Conservation (phyloP, 2,888 invertebrate genomes). For the Belgica antarctica region DNA sequence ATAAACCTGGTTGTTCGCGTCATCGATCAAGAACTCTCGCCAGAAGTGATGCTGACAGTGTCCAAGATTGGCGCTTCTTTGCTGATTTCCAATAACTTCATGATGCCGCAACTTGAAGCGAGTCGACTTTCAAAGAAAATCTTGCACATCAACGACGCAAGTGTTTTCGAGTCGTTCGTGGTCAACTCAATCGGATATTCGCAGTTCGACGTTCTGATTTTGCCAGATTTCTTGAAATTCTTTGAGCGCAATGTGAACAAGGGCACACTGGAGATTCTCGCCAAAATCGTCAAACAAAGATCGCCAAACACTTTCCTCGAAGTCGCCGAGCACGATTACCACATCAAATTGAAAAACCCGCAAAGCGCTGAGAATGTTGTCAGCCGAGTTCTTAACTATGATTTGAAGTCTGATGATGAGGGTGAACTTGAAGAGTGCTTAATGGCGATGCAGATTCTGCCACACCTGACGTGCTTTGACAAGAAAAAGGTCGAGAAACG, state of each 20-base stretch:
- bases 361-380: conserved; percentile 61
- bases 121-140: conserved; percentile 67
- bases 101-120: conserved; percentile 70
- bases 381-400: conserved; percentile 51
- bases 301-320: conserved; percentile 55
- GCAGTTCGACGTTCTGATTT: conserved; percentile 69
- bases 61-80: conserved; percentile 61
- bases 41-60: conserved; percentile 57
- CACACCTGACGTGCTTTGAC: conserved; percentile 48
- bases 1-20: conserved; percentile 60
- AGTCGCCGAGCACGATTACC: conserved; percentile 54
- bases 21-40: conserved; percentile 56
- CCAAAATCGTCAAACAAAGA: conserved; percentile 67
- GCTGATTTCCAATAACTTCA: conserved; percentile 62
- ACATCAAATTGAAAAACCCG: conserved; percentile 56
- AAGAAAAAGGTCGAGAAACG: conserved; percentile 50
- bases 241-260: conserved; percentile 60
- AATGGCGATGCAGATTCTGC: conserved; percentile 49
- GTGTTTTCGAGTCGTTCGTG: conserved; percentile 64
- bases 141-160: conserved; percentile 59
- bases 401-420: conserved; percentile 53
- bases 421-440: conserved; percentile 53
- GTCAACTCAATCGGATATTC: conserved; percentile 65
- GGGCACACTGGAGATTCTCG: conserved; percentile 61
- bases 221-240: conserved; percentile 66